Conservation (phyloP, 2,797 vertebrate genomes). For the Glyptemys insculpta region DNA sequence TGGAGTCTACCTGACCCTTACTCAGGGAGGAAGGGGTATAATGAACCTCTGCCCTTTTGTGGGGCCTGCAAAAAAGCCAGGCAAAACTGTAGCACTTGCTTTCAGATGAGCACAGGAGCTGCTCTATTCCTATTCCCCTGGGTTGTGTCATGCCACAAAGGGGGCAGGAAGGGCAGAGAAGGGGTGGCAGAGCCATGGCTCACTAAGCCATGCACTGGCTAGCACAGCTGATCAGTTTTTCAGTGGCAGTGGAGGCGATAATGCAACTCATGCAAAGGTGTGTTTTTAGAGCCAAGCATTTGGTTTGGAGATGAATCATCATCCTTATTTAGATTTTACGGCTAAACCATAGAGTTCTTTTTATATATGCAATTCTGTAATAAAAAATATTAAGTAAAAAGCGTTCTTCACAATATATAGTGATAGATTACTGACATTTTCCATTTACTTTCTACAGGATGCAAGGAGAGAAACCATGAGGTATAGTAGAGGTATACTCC, state of each 20-base stretch:
- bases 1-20: background rate
- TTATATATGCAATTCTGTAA: constrained; percentile 45
- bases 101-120: background rate
- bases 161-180: background rate
- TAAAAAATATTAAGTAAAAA: constrained; percentile 66
- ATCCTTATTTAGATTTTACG: constrained; percentile 33
- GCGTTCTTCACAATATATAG: constrained; percentile 54
- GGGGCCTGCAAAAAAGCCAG: background rate
- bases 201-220: background rate
- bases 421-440: constrained; percentile 14
- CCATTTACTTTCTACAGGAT: constrained; percentile 31
- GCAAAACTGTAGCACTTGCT: background rate
- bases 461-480: background rate
- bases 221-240: background rate
- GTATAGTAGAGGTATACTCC: background rate
- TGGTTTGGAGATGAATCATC: constrained; percentile 61
- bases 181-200: background rate
- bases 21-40: background rate
- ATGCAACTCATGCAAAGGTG: background rate
- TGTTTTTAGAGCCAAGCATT: constrained; percentile 30
- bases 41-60: background rate
- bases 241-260: background rate
- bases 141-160: background rate
- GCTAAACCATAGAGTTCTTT: background rate
- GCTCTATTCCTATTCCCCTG: background rate